A percentile compares a stretch with the other conserved stretches of the same genome.
These are phyloP conservation scores for Sebastes jordani DNA, from an alignment of 2,797 vertebrate genomes.

Conservation along the genomic window DNA sequence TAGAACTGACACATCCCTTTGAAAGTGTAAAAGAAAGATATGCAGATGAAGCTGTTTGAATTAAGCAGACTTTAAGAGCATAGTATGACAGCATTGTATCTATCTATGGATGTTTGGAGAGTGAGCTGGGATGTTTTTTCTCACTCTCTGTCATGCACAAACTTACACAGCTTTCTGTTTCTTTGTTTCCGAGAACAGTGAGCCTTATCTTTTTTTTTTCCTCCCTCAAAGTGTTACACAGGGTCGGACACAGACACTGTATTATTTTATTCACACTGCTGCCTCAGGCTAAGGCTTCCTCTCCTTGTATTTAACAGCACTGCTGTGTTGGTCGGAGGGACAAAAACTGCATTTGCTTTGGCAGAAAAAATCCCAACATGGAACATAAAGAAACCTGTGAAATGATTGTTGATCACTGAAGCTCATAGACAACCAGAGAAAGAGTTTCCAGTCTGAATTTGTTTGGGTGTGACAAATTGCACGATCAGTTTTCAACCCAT, in stretches of 20 bases:
- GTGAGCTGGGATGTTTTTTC: neutral
- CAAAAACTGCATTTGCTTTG: neutral
- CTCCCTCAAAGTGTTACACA: neutral
- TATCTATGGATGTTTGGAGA: neutral
- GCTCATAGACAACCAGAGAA: neutral
- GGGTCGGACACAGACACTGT: neutral
- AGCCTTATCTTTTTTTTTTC: neutral
- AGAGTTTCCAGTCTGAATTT: neutral
- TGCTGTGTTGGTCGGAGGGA: neutral
- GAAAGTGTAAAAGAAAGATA: neutral
- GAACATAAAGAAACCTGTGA: neutral
- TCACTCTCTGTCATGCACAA: neutral
- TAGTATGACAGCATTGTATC: neutral
- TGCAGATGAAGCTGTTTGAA: neutral
- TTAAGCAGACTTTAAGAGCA: neutral
- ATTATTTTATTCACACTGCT: constrained; percentile 12
- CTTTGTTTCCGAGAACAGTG: constrained; percentile 10
- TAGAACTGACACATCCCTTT: neutral
- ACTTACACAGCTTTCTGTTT: neutral
- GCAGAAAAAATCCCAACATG: neutral
- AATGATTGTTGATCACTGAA: neutral
- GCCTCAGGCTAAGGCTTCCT: neutral
- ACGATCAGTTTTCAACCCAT: neutral
- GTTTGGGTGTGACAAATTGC: neutral
- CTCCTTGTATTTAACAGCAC: neutral